Conservation (phyloP, 2,113 vertebrate genomes). For the Microcebus lehilahytsara region DNA sequence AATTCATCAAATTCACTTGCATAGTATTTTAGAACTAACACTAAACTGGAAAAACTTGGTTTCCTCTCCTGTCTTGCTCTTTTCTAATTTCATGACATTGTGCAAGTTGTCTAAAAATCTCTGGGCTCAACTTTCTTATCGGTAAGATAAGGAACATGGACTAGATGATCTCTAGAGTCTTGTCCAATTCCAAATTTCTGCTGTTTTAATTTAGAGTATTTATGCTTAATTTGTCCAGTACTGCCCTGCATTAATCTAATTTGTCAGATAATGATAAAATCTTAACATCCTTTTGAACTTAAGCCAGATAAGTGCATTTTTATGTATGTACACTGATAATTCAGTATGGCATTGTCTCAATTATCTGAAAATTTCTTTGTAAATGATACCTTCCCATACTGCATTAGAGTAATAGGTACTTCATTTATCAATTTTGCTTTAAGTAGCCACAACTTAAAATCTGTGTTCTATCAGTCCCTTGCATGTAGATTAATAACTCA, state of each 20-base stretch:
- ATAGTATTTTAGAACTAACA: not conserved
- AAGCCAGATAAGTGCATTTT: not conserved
- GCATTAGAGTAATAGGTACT: not conserved
- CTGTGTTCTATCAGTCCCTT: not conserved
- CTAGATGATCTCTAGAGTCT: not conserved
- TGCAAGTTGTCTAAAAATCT: not conserved
- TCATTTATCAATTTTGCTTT: slow-evolving; percentile 7
- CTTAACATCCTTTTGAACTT: not conserved
- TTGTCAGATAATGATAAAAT: not conserved
- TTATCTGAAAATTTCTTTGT: not conserved
- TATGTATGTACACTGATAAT: not conserved
- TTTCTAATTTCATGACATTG: not conserved
- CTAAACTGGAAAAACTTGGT: not conserved
- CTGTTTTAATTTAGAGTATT: not conserved
- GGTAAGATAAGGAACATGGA: not conserved
- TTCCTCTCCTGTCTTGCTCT: not conserved
- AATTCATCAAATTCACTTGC: not conserved
- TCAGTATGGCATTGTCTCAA: not conserved
- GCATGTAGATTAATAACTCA: not conserved
- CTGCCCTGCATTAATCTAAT: not conserved
- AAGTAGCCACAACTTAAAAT: not conserved
- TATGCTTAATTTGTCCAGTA: not conserved
- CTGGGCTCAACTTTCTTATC: not conserved
- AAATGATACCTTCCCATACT: not conserved
- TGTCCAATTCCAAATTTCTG: not conserved